A percentile compares a stretch with the other conserved stretches of the same genome.
phyloP scores from a whole-genome alignment of 2,113 vertebrate species.

The Coptodon bakossiorum region DNA sequence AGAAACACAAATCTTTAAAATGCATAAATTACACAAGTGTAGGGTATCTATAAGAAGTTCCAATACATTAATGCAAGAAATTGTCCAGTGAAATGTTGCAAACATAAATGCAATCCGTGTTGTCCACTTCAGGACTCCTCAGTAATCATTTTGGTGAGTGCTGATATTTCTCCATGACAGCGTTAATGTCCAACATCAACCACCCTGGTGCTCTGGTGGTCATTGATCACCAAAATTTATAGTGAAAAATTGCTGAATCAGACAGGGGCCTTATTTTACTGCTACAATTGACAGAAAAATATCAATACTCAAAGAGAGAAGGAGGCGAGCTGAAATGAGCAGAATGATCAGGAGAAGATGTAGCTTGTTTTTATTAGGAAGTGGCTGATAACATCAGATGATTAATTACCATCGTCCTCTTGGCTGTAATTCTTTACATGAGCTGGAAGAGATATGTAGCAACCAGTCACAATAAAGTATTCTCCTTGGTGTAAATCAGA shows the following conservation, averaged over 20 bases:
- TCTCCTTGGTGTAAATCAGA: slow-evolving; percentile 8
- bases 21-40: background rate
- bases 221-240: slow-evolving; percentile 48
- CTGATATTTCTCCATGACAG: slow-evolving; percentile 12
- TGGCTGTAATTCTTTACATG: slow-evolving; percentile 10
- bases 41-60: background rate
- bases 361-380: slow-evolving; percentile 50
- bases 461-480: slow-evolving; percentile 21
- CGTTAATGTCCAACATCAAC: background rate
- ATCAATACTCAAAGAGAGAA: slow-evolving; percentile 28
- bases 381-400: slow-evolving; percentile 47
- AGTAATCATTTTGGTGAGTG: slow-evolving; percentile 2
- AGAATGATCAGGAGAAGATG: slow-evolving; percentile 40
- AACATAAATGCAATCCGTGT: background rate
- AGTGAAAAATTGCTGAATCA: slow-evolving; percentile 44
- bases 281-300: slow-evolving; percentile 39
- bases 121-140: background rate
- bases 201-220: background rate
- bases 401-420: slow-evolving; percentile 30
- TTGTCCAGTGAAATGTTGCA: background rate
- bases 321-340: slow-evolving; percentile 6
- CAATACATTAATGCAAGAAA: background rate
- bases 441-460: background rate
- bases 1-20: background rate
- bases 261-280: slow-evolving; percentile 31